Evolutionary conservation across 2,888 invertebrate species (phyloP).

Genomic region (Athalia rosae): DNA sequence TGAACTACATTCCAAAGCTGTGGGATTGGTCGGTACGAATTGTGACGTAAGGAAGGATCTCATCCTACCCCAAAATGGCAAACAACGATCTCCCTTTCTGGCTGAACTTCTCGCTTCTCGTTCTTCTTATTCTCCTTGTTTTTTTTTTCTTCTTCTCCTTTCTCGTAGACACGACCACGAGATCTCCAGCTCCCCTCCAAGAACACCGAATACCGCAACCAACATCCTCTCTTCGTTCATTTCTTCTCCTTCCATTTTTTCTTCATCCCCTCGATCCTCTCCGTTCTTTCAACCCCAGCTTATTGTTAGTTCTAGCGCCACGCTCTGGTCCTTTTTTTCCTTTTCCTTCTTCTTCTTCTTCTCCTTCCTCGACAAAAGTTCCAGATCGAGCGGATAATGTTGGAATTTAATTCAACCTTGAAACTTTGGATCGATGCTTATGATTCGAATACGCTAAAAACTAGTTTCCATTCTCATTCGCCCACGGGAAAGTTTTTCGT

Average conservation of each 20-base stretch:
- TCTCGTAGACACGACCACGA: background rate
- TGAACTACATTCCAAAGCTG: conserved; percentile 25
- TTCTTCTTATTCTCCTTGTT: background rate
- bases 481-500: conserved; percentile 31
- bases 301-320: background rate
- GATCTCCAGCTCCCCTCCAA: background rate
- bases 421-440: conserved; percentile 30
- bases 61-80: conserved; percentile 36
- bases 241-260: background rate
- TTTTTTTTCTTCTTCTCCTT: background rate
- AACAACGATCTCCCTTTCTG: background rate
- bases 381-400: background rate
- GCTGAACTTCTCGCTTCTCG: no score
- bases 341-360: background rate
- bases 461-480: conserved; percentile 19
- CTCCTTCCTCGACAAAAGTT: conserved; percentile 6
- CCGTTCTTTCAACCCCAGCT: background rate
- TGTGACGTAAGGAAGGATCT: conserved; percentile 31
- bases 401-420: conserved; percentile 6
- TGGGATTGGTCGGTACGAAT: conserved; percentile 22
- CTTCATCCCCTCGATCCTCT: background rate
- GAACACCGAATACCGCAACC: background rate
- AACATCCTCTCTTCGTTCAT: background rate
- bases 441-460: conserved; percentile 20
- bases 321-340: background rate